Evolutionary conservation across 2,797 vertebrate genomes (phyloP).

Genomic region (Dipus sagitta): DNA sequence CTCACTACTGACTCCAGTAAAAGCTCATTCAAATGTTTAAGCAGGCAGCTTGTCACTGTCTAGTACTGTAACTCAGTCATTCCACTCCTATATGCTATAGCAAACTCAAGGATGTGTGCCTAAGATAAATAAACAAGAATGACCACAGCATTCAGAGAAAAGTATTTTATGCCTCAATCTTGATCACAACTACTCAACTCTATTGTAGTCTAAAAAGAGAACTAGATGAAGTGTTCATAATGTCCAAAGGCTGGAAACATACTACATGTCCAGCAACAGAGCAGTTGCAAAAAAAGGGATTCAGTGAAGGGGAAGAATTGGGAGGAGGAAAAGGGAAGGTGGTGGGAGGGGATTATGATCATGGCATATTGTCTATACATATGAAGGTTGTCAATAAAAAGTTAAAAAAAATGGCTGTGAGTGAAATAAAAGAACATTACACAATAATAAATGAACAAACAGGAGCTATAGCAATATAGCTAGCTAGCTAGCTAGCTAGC

Average conservation of each 20-base stretch:
- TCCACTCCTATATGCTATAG: background rate
- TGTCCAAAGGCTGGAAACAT: background rate
- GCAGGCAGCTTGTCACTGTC: background rate
- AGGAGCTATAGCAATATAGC: background rate
- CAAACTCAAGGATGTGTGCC: background rate
- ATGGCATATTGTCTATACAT: no score
- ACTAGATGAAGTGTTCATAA: background rate
- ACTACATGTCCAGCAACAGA: background rate
- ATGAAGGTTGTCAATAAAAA: no score
- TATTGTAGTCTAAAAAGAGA: no score
- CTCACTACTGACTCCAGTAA: background rate
- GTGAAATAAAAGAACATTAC: background rate
- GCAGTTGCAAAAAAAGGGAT: no score
- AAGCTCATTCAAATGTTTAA: background rate
- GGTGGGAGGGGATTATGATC: no score
- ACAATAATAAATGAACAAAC: background rate
- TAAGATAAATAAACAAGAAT: background rate
- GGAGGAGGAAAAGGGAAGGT: no score
- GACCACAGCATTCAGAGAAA: background rate
- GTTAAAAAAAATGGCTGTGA: background rate
- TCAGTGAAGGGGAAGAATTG: no score
- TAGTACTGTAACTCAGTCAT: background rate
- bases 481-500: no score
- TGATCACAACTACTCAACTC: no score
- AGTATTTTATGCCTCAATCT: no score